Evolutionary conservation across 2,888 invertebrate species (phyloP).

Genomic region (Junonia oenone): DNA sequence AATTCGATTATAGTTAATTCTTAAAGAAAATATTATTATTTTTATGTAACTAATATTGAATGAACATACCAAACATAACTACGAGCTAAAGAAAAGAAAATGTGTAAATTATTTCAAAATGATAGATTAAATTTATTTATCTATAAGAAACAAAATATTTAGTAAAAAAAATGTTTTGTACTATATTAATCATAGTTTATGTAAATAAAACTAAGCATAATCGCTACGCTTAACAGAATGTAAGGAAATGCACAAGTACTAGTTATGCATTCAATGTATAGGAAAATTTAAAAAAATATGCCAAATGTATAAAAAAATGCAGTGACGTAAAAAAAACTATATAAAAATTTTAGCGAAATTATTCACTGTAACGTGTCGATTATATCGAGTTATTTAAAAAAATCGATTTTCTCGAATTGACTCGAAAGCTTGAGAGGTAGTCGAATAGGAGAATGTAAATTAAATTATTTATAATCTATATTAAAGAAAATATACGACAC

Average conservation of each 20-base stretch:
- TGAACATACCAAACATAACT: conserved; percentile 1
- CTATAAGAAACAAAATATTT: conserved; percentile 58
- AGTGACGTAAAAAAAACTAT: conserved; percentile 7
- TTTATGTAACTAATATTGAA: not conserved
- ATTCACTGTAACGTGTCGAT: conserved; percentile 5
- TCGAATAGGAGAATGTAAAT: conserved; percentile 25
- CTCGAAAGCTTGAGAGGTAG: conserved; percentile 20
- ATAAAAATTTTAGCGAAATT: conserved; percentile 1
- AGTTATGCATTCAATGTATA: conserved; percentile 41
- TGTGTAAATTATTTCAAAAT: conserved; percentile 31
- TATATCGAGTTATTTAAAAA: not conserved
- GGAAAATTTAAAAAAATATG: conserved; percentile 36
- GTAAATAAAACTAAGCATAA: conserved; percentile 40
- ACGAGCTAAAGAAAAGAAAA: conserved; percentile 8
- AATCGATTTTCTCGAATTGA: conserved; percentile 12
- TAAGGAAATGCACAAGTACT: conserved; percentile 41
- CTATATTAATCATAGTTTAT: conserved; percentile 34
- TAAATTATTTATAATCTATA: conserved; percentile 19
- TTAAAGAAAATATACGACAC: conserved; percentile 24
- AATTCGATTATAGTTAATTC: not conserved
- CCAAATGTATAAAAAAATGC: conserved; percentile 36
- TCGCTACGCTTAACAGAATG: conserved; percentile 53
- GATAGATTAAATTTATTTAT: conserved; percentile 42
- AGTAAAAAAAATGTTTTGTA: conserved; percentile 61
- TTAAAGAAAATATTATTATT: not conserved